phyloP scores from a whole-genome alignment of 2,797 vertebrate species.

The Spizella passerina region DNA sequence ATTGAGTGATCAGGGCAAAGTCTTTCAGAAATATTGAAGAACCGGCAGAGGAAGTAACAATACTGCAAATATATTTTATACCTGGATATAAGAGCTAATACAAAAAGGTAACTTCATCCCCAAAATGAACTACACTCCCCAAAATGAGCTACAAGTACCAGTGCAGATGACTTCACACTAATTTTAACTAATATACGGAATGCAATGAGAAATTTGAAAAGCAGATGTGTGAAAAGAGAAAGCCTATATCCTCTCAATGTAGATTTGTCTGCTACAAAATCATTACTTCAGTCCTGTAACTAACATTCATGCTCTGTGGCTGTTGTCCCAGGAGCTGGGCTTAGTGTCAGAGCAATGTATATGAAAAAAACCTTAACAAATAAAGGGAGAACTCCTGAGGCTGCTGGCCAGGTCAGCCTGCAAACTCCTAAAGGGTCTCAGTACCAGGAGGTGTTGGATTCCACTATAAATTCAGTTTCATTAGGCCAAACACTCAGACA shows the following conservation, averaged over 20 bases:
- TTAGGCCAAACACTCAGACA: not conserved
- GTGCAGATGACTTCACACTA: not conserved
- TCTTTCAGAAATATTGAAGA: not conserved
- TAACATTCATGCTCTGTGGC: not conserved
- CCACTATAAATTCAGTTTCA: not conserved
- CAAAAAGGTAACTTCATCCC: not conserved
- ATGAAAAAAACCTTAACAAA: not conserved
- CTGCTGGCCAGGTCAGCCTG: not conserved
- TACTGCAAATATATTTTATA: not conserved
- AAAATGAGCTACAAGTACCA: not conserved
- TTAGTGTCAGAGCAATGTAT: not conserved
- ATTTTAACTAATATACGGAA: not conserved
- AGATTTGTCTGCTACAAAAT: not conserved
- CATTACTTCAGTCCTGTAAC: not conserved
- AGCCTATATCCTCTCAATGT: not conserved
- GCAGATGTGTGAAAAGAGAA: not conserved
- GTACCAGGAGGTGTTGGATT: not conserved
- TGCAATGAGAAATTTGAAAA: not conserved
- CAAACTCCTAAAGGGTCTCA: not conserved
- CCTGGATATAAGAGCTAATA: not conserved
- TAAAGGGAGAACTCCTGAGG: not conserved
- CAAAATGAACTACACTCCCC: not conserved
- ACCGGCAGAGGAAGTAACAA: not conserved
- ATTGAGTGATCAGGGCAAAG: not conserved
- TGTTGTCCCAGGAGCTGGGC: not conserved